Evolutionary conservation across 2,113 vertebrate species (phyloP).

Genomic region (Hassar affinis): DNA sequence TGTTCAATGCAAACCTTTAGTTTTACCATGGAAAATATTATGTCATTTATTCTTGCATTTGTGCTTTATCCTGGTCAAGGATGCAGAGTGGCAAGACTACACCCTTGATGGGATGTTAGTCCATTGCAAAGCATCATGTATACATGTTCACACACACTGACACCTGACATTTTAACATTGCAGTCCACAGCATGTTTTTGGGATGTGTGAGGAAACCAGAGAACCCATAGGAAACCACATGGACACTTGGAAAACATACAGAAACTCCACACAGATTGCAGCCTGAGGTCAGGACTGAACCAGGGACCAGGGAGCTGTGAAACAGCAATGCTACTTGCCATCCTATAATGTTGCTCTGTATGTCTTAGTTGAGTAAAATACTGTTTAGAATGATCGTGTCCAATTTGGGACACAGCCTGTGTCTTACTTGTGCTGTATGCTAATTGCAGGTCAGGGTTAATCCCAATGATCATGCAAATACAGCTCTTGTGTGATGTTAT

Average conservation of each 20-base stretch:
- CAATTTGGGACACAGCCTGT: neutral
- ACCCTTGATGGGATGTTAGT: neutral
- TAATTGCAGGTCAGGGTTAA: neutral
- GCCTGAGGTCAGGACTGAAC: neutral
- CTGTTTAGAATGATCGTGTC: neutral
- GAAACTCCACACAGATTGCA: neutral
- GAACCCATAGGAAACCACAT: neutral
- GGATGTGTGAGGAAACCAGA: neutral
- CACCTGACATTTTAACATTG: neutral
- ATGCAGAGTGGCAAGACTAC: neutral
- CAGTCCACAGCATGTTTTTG: neutral
- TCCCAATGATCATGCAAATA: neutral
- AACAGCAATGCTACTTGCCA: neutral
- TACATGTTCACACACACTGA: neutral
- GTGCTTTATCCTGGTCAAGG: neutral
- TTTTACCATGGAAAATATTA: neutral
- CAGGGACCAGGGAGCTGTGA: neutral
- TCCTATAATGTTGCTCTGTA: neutral
- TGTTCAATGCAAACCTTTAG: neutral
- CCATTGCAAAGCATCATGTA: neutral
- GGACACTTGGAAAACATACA: neutral
- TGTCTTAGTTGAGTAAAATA: neutral
- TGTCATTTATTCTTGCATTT: neutral
- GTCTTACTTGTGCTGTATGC: neutral
- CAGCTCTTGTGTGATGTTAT: neutral